A percentile compares a stretch with the other conserved stretches of the same genome.
Evolutionary conservation across 2,888 invertebrate genomes (phyloP).

Genomic region (Xylophagus ater): DNA sequence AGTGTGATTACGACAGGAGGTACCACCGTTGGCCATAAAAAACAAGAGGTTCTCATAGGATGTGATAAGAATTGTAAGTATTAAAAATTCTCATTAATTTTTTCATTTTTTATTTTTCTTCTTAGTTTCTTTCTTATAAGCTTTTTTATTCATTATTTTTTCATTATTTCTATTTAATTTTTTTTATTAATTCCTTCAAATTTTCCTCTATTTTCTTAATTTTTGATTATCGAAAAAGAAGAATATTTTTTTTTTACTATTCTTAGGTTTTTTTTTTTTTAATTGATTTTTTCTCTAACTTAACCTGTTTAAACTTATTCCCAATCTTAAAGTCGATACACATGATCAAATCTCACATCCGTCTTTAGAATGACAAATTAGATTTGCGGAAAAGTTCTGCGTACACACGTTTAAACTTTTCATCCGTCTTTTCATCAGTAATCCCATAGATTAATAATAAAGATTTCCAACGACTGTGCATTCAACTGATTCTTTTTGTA

Average conservation of each 20-base stretch:
- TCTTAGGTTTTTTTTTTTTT: conserved; percentile 4
- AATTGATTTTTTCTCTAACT: conserved; percentile 4
- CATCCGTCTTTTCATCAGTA: no score
- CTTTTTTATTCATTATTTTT: no score
- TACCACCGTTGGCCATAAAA: conserved; percentile 36
- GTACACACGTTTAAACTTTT: no score
- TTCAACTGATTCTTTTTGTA: no score
- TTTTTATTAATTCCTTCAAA: not conserved
- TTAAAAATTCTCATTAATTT: conserved; percentile 12
- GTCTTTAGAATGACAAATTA: no score
- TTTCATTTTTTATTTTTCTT: conserved; percentile 7
- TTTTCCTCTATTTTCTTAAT: not conserved
- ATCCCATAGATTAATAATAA: no score
- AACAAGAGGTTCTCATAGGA: conserved; percentile 39
- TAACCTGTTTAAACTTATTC: not conserved
- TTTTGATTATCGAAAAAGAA: not conserved
- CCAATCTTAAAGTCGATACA: no score
- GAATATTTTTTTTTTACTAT: no score
- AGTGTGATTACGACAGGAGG: conserved; percentile 38
- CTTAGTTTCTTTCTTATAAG: not conserved
- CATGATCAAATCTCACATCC: no score
- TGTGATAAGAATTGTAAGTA: conserved; percentile 41
- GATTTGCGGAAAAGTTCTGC: no score
- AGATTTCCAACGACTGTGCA: no score
- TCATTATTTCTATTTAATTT: not conserved